phyloP scores from a whole-genome alignment of 2,113 vertebrate species.

The Chloropsis hardwickii region DNA sequence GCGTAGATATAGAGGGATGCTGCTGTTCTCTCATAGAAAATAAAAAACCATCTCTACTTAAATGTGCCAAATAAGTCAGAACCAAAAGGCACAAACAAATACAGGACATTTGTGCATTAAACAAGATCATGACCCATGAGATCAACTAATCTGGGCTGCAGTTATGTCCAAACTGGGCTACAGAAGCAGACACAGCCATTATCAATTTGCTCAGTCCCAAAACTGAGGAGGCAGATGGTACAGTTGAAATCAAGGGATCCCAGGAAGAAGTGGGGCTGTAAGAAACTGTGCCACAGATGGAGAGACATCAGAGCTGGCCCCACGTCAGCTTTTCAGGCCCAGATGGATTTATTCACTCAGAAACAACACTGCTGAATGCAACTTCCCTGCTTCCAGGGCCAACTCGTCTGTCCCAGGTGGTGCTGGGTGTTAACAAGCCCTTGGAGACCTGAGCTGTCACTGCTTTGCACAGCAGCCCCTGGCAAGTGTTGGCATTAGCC shows the following conservation, averaged over 20 bases:
- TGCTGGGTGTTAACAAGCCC: not conserved
- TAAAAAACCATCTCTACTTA: not conserved
- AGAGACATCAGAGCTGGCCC: not conserved
- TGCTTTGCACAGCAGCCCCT: not conserved
- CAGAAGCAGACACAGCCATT: not conserved
- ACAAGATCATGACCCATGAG: not conserved
- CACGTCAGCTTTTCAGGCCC: not conserved
- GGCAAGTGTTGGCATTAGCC: not conserved
- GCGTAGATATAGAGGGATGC: not conserved
- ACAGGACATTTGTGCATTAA: not conserved
- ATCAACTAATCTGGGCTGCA: not conserved
- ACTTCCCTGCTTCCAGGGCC: not conserved
- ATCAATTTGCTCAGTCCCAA: not conserved
- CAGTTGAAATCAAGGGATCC: not conserved
- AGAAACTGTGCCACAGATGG: not conserved
- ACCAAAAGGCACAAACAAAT: not conserved
- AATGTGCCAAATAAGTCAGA: not conserved
- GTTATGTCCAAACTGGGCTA: not conserved
- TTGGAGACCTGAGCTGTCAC: not conserved
- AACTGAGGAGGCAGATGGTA: not conserved
- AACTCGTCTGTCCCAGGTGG: not conserved
- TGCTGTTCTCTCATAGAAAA: not conserved
- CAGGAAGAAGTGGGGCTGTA: not conserved
- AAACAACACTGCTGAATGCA: not conserved
- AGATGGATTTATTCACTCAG: not conserved